phyloP scores from a whole-genome alignment of 2,797 vertebrate species.

The Cuculus canorus region DNA sequence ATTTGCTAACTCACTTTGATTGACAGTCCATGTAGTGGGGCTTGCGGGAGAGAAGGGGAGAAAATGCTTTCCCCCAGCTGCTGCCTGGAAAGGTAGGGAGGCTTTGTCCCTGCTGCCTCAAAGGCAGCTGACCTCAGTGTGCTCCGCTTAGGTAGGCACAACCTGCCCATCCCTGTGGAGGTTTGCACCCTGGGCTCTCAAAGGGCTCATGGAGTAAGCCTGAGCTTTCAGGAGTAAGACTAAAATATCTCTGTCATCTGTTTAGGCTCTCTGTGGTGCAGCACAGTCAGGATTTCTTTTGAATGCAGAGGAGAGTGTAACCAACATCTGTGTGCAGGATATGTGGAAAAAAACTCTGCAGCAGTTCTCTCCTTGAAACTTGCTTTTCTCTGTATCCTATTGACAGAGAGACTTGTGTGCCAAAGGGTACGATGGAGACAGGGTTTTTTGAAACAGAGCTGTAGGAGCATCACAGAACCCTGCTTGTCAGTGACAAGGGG shows the following conservation, averaged over 20 bases:
- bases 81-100: background rate
- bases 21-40: background rate
- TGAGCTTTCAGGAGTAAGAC: background rate
- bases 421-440: background rate
- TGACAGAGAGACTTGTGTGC: background rate
- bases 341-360: background rate
- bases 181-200: background rate
- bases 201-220: background rate
- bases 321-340: background rate
- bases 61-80: background rate
- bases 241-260: background rate
- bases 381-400: background rate
- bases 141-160: background rate
- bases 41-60: background rate
- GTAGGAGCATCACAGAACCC: background rate
- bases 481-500: background rate
- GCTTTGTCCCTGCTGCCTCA: background rate
- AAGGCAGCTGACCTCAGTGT: background rate
- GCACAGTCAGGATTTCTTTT: background rate
- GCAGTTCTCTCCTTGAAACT: background rate
- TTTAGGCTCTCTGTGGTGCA: background rate
- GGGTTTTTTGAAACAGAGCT: background rate
- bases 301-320: background rate
- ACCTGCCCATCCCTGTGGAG: rapidly evolving
- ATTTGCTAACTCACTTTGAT: conserved; percentile 1